Evolutionary conservation across 2,888 invertebrate species (phyloP).

Genomic region (Poecilus cupreus): DNA sequence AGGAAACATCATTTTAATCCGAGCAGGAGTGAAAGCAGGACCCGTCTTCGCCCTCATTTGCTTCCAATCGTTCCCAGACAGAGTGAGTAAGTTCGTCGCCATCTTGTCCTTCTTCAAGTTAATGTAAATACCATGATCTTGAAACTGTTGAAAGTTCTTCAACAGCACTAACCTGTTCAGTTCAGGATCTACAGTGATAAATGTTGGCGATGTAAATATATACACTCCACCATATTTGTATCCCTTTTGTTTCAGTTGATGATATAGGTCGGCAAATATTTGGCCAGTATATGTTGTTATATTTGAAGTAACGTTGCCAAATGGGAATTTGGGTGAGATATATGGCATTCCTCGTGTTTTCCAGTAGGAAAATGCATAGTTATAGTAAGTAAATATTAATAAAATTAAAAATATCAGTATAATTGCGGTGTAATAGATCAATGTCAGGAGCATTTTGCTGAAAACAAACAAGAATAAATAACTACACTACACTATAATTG

Average conservation of each 20-base stretch:
- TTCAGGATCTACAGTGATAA: slow-evolving; percentile 70
- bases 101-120: slow-evolving; percentile 69
- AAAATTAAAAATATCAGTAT: neutral
- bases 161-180: slow-evolving; percentile 66
- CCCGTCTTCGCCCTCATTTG: slow-evolving; percentile 72
- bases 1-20: slow-evolving; percentile 72
- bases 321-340: slow-evolving; percentile 66
- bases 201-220: slow-evolving; percentile 70
- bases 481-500: too few species aligned
- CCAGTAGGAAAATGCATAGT: slow-evolving; percentile 67
- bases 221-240: slow-evolving; percentile 69
- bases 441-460: neutral
- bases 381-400: slow-evolving; percentile 5
- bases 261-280: slow-evolving; percentile 65
- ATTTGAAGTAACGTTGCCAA: slow-evolving; percentile 68
- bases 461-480: neutral
- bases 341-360: slow-evolving; percentile 67
- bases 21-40: slow-evolving; percentile 73
- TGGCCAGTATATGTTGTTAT: slow-evolving; percentile 65
- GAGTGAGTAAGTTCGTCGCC: slow-evolving; percentile 68
- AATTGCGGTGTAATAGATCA: neutral
- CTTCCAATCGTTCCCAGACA: slow-evolving; percentile 73
- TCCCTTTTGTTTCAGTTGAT: slow-evolving; percentile 56
- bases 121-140: slow-evolving; percentile 9
- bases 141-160: slow-evolving; percentile 4